phyloP scores from a whole-genome alignment of 2,888 invertebrate genomes.

The Diarsia mendica region DNA sequence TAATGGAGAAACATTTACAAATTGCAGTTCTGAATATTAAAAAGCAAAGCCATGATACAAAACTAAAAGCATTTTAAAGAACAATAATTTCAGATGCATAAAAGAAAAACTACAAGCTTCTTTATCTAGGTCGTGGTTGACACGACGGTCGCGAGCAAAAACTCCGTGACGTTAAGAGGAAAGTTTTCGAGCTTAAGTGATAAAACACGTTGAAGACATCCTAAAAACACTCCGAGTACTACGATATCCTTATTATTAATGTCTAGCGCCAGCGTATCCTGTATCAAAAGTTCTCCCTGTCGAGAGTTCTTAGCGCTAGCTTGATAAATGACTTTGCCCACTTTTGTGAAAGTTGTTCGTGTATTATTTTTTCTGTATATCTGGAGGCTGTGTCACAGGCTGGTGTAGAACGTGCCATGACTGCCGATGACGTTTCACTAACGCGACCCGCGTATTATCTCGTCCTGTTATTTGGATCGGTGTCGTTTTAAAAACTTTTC shows the following conservation, averaged over 20 bases:
- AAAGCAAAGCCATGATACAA: conserved; percentile 11
- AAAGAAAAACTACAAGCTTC: conserved; percentile 63
- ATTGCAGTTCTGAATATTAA: conserved; percentile 25
- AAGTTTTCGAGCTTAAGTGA: conserved; percentile 85
- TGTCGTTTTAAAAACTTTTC: conserved; percentile 71
- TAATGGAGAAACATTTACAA: conserved; percentile 40
- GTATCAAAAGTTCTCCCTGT: conserved; percentile 89
- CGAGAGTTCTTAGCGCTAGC: conserved; percentile 88
- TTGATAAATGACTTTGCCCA: conserved; percentile 89
- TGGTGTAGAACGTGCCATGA: conserved; percentile 79
- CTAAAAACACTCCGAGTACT: conserved; percentile 84
- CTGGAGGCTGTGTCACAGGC: conserved; percentile 76
- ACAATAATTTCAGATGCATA: conserved; percentile 46
- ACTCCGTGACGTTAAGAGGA: conserved; percentile 75
- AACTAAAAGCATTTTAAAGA: conserved; percentile 46
- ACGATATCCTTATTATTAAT: conserved; percentile 89
- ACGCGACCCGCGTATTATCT: conserved; percentile 75
- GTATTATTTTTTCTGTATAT: conserved; percentile 78
- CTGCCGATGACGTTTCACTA: conserved; percentile 79
- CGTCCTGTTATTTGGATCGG: conserved; percentile 75
- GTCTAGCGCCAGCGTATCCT: conserved; percentile 86
- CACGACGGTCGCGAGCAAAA: conserved; percentile 70
- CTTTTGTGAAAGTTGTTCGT: conserved; percentile 85
- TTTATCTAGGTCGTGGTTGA: conserved; percentile 75
- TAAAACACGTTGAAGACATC: conserved; percentile 85